phyloP scores from a whole-genome alignment of 1,140 invertebrate genomes.

The Oncopeltus fasciatus region DNA sequence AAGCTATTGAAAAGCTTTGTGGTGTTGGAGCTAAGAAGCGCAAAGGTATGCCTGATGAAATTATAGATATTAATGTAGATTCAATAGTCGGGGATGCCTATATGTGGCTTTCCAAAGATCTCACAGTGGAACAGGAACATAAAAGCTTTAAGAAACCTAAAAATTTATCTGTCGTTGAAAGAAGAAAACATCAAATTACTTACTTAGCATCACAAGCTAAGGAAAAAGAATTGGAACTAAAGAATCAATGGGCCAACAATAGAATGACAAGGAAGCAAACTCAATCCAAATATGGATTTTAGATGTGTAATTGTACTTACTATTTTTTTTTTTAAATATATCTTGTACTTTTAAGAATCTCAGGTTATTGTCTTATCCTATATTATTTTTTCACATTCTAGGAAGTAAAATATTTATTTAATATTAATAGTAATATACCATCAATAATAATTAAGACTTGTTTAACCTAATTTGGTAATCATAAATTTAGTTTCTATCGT shows the following conservation, averaged over 20 bases:
- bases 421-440: no score
- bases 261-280: slow-evolving; percentile 68
- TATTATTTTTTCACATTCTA: no score
- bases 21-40: background rate
- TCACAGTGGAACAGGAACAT: background rate
- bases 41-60: background rate
- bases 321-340: no score
- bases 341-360: no score
- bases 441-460: no score
- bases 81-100: background rate
- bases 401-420: no score
- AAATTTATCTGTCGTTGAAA: background rate
- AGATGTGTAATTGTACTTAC: no score
- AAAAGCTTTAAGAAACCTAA: slow-evolving; percentile 1
- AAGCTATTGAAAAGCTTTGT: slow-evolving; percentile 5
- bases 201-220: slow-evolving; percentile 53
- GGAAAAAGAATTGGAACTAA: slow-evolving; percentile 80
- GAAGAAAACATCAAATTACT: slow-evolving; percentile 8
- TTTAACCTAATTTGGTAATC: no score
- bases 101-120: slow-evolving; percentile 6
- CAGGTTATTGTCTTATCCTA: no score
- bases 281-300: slow-evolving; percentile 80
- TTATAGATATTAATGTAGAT: slow-evolving; percentile 7
- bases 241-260: slow-evolving; percentile 86
- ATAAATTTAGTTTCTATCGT: no score